Percentiles rank a stretch among this genome's conserved stretches.
phyloP scores from a whole-genome alignment of 2,797 vertebrate species.

The Lithobates pipiens region DNA sequence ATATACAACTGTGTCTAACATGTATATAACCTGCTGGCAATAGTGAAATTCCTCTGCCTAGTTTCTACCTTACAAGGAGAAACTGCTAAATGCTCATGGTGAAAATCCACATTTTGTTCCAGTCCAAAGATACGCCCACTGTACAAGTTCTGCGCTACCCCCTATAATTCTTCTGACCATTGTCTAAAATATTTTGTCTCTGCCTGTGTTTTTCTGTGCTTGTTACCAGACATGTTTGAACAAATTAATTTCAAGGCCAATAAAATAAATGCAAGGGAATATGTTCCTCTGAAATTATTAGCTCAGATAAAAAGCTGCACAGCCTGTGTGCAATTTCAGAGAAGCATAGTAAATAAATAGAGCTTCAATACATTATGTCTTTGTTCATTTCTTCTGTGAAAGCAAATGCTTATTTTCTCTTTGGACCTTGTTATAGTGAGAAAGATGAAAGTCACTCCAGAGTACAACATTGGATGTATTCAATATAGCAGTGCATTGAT shows the following conservation, averaged over 20 bases:
- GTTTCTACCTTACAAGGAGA: slow-evolving; percentile 9
- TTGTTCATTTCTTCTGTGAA: not conserved
- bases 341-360: slow-evolving; percentile 3
- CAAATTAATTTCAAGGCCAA: slow-evolving; percentile 8
- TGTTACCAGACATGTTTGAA: slow-evolving; percentile 24
- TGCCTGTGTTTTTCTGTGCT: slow-evolving; percentile 23
- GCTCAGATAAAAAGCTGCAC: slow-evolving; percentile 21
- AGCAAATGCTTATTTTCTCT: slow-evolving; percentile 3
- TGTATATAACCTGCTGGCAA: slow-evolving; percentile 18
- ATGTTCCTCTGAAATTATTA: slow-evolving; percentile 14
- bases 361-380: not conserved
- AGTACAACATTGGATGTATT: no score
- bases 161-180: slow-evolving; percentile 39
- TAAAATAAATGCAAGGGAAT: slow-evolving; percentile 24
- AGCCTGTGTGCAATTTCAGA: slow-evolving; percentile 14
- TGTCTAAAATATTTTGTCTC: slow-evolving; percentile 27
- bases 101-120: slow-evolving; percentile 19
- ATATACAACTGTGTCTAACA: not conserved
- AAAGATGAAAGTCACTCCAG: slow-evolving; percentile 19
- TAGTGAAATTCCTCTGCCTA: not conserved
- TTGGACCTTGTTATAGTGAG: slow-evolving; percentile 4
- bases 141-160: not conserved
- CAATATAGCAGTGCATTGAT: no score
- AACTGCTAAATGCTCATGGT: slow-evolving; percentile 11
- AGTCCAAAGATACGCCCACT: slow-evolving; percentile 18